phyloP scores from a whole-genome alignment of 2,797 vertebrate genomes.

The Moxostoma hubbsi region DNA sequence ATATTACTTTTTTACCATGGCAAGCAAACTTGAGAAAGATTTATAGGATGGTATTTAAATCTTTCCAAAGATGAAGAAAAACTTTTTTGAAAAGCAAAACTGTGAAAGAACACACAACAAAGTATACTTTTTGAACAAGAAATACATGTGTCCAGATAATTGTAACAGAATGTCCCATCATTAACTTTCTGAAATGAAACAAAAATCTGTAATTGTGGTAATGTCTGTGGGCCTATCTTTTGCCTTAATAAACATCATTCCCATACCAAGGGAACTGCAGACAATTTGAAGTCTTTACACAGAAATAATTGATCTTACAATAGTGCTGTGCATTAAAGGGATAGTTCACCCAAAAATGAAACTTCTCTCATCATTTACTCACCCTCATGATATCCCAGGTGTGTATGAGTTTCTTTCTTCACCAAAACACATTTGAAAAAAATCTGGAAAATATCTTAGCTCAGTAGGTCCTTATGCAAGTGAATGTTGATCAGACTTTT shows the following conservation, averaged over 20 bases:
- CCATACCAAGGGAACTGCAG: not conserved
- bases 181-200: not conserved
- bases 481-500: too few relatives aligned
- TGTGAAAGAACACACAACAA: not conserved
- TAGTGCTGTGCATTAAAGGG: not conserved
- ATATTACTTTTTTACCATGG: slow-evolving; percentile 65
- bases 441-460: too few relatives aligned
- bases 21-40: slow-evolving; percentile 60
- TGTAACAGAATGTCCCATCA: slow-evolving; percentile 42
- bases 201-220: slow-evolving; percentile 34
- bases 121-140: not conserved
- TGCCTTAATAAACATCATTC: slow-evolving; percentile 44
- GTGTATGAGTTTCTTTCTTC: too few relatives aligned
- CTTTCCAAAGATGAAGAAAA: slow-evolving; percentile 2
- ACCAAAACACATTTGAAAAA: too few relatives aligned
- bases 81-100: not conserved
- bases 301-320: not conserved
- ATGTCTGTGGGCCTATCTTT: slow-evolving; percentile 40
- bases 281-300: not conserved
- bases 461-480: too few relatives aligned
- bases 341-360: too few relatives aligned
- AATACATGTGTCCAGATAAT: slow-evolving; percentile 41
- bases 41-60: not conserved
- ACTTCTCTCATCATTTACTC: too few relatives aligned
- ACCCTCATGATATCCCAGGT: too few relatives aligned